Conservation (phyloP, 2,113 vertebrate genomes). For the Rhinolophus ferrumequinum region DNA sequence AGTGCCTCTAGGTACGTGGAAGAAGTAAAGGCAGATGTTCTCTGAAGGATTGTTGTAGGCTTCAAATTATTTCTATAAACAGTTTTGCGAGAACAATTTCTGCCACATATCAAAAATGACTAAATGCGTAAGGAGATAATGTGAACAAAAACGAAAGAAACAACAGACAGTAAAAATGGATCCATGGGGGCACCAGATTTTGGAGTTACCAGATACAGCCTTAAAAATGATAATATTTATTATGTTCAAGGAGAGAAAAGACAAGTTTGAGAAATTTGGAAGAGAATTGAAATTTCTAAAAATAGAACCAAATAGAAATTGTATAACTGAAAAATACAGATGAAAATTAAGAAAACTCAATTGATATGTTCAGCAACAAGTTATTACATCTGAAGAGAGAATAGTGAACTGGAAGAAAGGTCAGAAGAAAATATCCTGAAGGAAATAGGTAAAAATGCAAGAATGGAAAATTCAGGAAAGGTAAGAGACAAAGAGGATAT, state of each 20-base stretch:
- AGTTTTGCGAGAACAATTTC: slow-evolving; percentile 14
- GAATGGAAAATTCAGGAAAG: not conserved
- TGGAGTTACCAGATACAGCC: not conserved
- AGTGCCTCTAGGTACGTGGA: not conserved
- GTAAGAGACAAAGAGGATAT: not conserved
- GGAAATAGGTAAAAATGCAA: not conserved
- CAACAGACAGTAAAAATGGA: not conserved
- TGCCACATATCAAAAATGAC: not conserved
- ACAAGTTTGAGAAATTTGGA: not conserved
- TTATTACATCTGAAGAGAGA: not conserved
- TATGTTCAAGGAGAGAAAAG: not conserved
- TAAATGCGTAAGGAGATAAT: not conserved
- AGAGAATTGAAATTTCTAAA: not conserved
- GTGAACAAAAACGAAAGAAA: slow-evolving; percentile 28
- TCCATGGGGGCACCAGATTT: not conserved
- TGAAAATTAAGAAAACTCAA: not conserved
- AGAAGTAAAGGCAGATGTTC: not conserved
- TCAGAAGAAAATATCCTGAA: not conserved
- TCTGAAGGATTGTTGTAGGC: not conserved
- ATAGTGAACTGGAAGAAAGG: not conserved
- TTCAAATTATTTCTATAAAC: not conserved
- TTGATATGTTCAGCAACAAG: not conserved
- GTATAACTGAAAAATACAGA: not conserved
- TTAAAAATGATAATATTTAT: not conserved
- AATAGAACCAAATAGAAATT: slow-evolving; percentile 15